A percentile compares a stretch with the other conserved stretches of the same genome.
Conservation (phyloP, 2,888 invertebrate species). For the Sipha maydis region DNA sequence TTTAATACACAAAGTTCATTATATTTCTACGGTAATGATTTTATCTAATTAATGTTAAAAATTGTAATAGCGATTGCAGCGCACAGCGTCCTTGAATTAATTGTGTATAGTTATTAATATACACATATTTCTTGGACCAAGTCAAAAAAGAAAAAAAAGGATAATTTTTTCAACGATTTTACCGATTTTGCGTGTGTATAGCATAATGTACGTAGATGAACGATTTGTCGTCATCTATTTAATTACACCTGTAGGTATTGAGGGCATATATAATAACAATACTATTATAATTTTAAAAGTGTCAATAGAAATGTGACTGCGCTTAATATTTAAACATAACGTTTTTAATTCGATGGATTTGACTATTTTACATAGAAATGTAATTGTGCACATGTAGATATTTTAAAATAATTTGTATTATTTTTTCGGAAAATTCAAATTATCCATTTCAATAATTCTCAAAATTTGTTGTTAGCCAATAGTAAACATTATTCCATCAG, state of each 20-base stretch:
- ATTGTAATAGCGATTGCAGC: background rate
- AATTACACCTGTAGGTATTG: background rate
- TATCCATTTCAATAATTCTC: no score
- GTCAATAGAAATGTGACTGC: no score
- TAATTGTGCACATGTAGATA: no score
- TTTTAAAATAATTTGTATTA: no score
- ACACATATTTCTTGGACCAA: background rate
- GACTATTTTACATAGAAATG: no score
- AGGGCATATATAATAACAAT: no score
- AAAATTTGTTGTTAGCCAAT: no score
- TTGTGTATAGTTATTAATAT: background rate
- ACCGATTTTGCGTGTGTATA: background rate
- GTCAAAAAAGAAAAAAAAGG: background rate
- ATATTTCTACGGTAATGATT: slow-evolving; percentile 10
- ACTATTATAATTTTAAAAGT: no score
- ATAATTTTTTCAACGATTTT: background rate
- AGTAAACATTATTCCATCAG: no score
- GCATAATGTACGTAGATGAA: background rate
- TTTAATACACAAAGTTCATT: slow-evolving; percentile 12
- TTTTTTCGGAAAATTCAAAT: no score
- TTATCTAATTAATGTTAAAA: slow-evolving; percentile 15
- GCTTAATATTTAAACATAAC: no score
- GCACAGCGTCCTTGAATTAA: slow-evolving; percentile 1
- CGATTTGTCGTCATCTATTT: background rate
- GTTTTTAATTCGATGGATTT: no score